Base-by-base conservation (phyloP, 1,140 invertebrate species). In the Proales similis region DNA sequence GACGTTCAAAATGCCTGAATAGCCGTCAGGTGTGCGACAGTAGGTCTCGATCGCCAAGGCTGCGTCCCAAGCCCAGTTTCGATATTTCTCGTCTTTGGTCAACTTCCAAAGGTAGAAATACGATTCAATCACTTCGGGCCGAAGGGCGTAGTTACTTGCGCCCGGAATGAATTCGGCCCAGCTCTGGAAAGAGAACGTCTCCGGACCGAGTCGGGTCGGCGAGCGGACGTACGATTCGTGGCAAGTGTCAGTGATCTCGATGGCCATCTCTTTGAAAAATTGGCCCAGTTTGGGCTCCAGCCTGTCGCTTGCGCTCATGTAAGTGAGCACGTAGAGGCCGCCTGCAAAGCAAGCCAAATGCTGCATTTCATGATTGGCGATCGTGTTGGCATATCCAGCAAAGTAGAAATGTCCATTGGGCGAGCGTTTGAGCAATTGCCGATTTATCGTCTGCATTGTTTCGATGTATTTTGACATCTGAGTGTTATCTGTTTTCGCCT, bases 41-140 rank as follows among this genome's bases (percentile, higher is more conserved):
- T 95, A 81, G 73, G 87, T 92, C 74, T 98, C 90, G 60, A 99
- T 75, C 22, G 38, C 62, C 49, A 89, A 81, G 0, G 88, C 86
- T 30, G 87, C 90, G 71, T 95, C 88, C 94, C 93, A 98, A 2
- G 87, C 92, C 93, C 93, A 97, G 63, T 97, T 90, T 64, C 93
- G 80, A 74, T 97, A 97, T 72, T 91, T 94, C 63, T 85, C 85
- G 71, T 98, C 87, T 72, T 94, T 90, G 20, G 94, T 98, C 17
- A 94, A 76, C 61, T 92, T 80, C 88, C 91, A 98, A 79, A 97
- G 81, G 67, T 93, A 84, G 77, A 96, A 96, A 78, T 95, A 95
- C 43, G 88, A 89, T 78, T 98, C 94, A 67, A 97, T 83, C 6
- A 91, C 91, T 82, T 98, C 94, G 1, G 94, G 94, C 65, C 94